These are phyloP conservation scores for Corapipo altera DNA, from an alignment of 2,113 vertebrate species.

Conservation along the genomic window DNA sequence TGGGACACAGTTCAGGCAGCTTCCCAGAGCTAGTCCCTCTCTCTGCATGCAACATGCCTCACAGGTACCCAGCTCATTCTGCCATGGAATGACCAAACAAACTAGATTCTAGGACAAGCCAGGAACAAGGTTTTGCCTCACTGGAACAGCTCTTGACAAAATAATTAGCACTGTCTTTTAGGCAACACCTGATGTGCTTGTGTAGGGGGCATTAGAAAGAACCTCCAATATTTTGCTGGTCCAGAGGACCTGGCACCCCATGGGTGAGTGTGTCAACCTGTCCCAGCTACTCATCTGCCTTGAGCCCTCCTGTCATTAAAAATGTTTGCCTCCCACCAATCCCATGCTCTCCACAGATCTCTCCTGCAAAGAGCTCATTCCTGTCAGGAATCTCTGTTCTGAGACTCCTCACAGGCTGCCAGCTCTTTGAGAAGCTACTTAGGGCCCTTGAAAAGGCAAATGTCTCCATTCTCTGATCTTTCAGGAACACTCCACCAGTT, in stretches of 20 bases:
- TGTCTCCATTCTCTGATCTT: neutral
- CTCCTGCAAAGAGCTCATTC: neutral
- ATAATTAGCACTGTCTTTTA: neutral
- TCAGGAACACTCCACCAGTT: neutral
- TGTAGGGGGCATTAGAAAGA: neutral
- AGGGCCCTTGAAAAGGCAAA: neutral
- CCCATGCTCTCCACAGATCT: neutral
- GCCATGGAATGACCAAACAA: neutral
- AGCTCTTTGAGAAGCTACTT: neutral
- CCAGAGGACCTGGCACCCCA: neutral
- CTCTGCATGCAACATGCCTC: fast-evolving
- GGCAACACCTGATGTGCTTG: neutral
- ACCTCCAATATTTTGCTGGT: fast-evolving
- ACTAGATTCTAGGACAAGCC: neutral
- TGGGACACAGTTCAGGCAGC: neutral
- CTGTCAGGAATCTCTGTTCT: neutral
- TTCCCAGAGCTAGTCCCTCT: neutral
- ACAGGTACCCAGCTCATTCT: neutral
- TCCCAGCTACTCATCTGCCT: neutral
- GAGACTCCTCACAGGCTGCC: neutral
- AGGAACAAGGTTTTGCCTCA: neutral
- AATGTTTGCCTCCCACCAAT: neutral
- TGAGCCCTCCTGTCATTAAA: neutral
- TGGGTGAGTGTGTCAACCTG: neutral
- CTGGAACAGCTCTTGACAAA: neutral